Conservation (phyloP, 2,888 invertebrate species). For the Sinelater perroti region DNA sequence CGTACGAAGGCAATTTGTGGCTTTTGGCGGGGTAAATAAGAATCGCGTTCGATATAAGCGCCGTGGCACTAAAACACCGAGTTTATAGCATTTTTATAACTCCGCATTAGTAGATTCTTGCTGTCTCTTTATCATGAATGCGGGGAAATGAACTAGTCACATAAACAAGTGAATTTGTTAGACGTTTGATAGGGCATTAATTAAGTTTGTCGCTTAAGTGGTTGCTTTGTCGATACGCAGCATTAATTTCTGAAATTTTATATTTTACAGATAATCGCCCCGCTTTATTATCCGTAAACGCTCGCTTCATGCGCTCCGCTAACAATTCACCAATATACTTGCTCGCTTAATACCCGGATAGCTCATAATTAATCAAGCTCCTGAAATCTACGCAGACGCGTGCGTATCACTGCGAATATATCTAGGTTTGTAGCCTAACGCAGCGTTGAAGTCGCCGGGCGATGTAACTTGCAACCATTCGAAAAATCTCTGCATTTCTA, state of each 20-base stretch:
- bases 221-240: slow-evolving; percentile 7
- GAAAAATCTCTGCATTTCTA: too few relatives aligned
- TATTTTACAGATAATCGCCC: slow-evolving; percentile 11
- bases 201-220: slow-evolving; percentile 23
- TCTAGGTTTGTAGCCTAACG: slow-evolving; percentile 11
- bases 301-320: slow-evolving; percentile 8
- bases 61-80: slow-evolving; percentile 14
- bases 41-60: slow-evolving; percentile 17
- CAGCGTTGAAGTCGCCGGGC: slow-evolving; percentile 21
- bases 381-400: too few relatives aligned
- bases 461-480: too few relatives aligned
- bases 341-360: slow-evolving; percentile 2
- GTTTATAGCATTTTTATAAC: slow-evolving; percentile 26
- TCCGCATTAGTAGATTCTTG: slow-evolving; percentile 16
- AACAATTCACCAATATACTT: slow-evolving; percentile 4
- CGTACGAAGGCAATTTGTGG: slow-evolving; percentile 15
- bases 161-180: slow-evolving; percentile 27
- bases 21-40: slow-evolving; percentile 16
- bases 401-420: neutral
- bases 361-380: slow-evolving; percentile 9
- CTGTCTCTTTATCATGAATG: slow-evolving; percentile 18
- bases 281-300: slow-evolving; percentile 16
- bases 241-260: slow-evolving; percentile 15
- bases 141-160: slow-evolving; percentile 19
- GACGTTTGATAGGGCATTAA: slow-evolving; percentile 18